Conservation (phyloP, 2,113 vertebrate genomes). For the Scopus umbretta region DNA sequence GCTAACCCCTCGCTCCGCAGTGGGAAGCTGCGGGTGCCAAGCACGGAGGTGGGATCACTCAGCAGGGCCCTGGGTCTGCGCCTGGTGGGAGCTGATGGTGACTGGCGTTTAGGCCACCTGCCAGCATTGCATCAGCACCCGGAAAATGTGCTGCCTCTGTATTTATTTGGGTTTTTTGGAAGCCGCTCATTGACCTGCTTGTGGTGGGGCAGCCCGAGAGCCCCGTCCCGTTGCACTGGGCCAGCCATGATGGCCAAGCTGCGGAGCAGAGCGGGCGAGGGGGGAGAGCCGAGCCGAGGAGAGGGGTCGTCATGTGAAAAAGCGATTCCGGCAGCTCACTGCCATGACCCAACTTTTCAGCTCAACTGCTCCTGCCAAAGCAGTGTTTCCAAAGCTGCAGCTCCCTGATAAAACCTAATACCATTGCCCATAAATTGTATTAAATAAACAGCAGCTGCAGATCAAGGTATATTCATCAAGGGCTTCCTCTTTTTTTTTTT, state of each 20-base stretch:
- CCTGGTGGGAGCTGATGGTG: not conserved
- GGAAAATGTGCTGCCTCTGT: not conserved
- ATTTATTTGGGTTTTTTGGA: not conserved
- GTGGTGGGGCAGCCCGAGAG: not conserved
- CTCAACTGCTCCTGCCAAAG: constrained; percentile 41
- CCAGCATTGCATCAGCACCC: not conserved
- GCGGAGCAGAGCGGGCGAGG: not conserved
- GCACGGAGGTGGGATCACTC: not conserved
- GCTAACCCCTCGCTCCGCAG: not conserved
- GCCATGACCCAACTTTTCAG: constrained; percentile 22
- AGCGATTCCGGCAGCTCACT: not conserved
- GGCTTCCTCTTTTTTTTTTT: constrained; percentile 28
- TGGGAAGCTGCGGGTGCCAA: not conserved
- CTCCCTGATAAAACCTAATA: constrained; percentile 67
- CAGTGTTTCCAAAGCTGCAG: constrained; percentile 51
- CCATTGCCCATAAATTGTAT: constrained; percentile 58
- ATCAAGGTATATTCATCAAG: constrained; percentile 65
- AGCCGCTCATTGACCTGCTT: not conserved
- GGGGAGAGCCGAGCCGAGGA: not conserved
- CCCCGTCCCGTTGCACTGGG: not conserved
- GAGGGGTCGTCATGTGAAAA: not conserved
- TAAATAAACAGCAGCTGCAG: constrained; percentile 68
- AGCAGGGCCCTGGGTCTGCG: not conserved
- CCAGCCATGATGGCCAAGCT: not conserved
- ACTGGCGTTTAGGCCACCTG: not conserved